phyloP scores from a whole-genome alignment of 2,797 vertebrate species.

The Cossypha niveicapilla region DNA sequence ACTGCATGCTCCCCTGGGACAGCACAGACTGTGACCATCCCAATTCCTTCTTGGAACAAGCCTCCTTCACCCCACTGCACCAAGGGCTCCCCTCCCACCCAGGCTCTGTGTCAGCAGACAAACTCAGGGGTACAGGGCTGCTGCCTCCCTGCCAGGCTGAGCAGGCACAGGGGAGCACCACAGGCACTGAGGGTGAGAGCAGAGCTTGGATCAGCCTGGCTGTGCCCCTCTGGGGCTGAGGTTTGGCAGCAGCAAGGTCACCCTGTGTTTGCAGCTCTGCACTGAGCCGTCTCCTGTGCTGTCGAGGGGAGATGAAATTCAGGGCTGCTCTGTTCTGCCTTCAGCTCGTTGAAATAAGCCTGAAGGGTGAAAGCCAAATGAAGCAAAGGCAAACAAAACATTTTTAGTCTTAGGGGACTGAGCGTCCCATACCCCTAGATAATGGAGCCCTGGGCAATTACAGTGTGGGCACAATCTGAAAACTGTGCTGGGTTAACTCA shows the following conservation, averaged over 20 bases:
- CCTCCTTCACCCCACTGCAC: not conserved
- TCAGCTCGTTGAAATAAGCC: not conserved
- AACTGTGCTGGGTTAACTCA: not conserved
- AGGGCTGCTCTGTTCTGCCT: not conserved
- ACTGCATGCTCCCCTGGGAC: not conserved
- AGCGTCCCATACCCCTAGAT: not conserved
- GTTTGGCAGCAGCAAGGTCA: not conserved
- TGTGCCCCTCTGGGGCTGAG: not conserved
- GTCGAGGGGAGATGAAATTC: not conserved
- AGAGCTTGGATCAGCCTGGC: not conserved
- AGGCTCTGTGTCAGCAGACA: not conserved
- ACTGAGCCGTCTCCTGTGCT: not conserved
- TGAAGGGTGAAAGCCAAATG: not conserved
- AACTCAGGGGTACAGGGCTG: not conserved
- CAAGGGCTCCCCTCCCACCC: not conserved
- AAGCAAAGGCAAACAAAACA: not conserved
- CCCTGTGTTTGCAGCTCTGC: not conserved
- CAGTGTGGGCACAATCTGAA: not conserved
- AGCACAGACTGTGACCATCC: not conserved
- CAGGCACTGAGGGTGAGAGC: accelerated
- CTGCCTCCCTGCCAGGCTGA: not conserved
- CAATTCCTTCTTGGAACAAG: not conserved
- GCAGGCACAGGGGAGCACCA: not conserved
- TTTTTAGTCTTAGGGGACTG: not conserved
- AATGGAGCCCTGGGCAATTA: not conserved